Conservation (phyloP, 2,888 invertebrate genomes). For the Latheticus oryzae region DNA sequence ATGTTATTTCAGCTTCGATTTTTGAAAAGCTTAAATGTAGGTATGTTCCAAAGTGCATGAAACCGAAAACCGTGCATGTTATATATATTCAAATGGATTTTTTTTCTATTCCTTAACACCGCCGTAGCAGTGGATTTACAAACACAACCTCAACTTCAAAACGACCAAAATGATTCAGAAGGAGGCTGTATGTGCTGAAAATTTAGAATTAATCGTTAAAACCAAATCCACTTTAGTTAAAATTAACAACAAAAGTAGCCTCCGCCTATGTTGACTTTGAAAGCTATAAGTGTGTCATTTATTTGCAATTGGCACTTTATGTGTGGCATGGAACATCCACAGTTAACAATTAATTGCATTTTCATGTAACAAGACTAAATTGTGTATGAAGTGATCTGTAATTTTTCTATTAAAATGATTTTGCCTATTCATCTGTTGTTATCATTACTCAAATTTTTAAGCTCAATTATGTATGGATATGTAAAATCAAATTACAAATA, state of each 20-base stretch:
- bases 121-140: conserved; percentile 83
- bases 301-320: conserved; percentile 46
- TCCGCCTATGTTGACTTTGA: conserved; percentile 60
- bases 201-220: conserved; percentile 48
- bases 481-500: conserved; percentile 37
- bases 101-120: conserved; percentile 41
- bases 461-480: conserved; percentile 37
- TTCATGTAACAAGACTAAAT: conserved; percentile 39
- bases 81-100: too few species aligned
- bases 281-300: conserved; percentile 62
- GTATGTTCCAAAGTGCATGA: too few species aligned
- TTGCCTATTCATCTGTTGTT: conserved; percentile 37
- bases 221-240: conserved; percentile 48
- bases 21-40: not conserved
- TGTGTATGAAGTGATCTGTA: conserved; percentile 32
- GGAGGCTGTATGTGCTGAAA: conserved; percentile 86
- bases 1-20: too few species aligned
- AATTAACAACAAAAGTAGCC: conserved; percentile 55
- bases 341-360: conserved; percentile 43
- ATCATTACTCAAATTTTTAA: conserved; percentile 33
- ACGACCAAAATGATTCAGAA: conserved; percentile 83
- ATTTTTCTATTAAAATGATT: conserved; percentile 40
- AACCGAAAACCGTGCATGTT: too few species aligned
- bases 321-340: conserved; percentile 44
- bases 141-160: conserved; percentile 83